Conservation (phyloP, 1,140 invertebrate species). For the Zeugodacus cucurbitae region DNA sequence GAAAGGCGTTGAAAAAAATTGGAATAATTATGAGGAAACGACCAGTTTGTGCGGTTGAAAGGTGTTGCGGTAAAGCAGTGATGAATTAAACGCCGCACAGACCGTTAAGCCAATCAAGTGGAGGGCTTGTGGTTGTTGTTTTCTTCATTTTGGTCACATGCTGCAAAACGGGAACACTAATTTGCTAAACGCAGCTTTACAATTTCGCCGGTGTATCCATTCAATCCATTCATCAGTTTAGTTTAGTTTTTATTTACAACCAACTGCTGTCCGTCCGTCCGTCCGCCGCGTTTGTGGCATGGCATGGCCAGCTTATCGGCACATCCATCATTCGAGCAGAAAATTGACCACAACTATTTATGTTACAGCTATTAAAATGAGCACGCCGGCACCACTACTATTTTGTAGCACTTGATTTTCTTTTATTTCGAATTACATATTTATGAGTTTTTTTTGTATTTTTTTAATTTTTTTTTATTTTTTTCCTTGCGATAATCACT, state of each 20-base stretch:
- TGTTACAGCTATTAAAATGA: slow-evolving; percentile 22
- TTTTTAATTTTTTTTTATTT: neutral
- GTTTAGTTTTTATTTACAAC: neutral
- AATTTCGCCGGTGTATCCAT: neutral
- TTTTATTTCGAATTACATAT: neutral
- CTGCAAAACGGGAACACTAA: neutral
- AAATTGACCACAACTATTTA: slow-evolving; percentile 41
- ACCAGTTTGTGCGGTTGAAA: neutral
- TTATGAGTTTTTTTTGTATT: neutral
- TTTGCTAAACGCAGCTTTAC: neutral
- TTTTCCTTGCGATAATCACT: neutral
- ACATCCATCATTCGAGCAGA: slow-evolving; percentile 39
- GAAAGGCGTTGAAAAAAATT: neutral
- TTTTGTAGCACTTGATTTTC: slow-evolving; percentile 10
- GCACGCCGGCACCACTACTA: neutral
- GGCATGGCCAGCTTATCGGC: neutral
- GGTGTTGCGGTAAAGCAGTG: neutral
- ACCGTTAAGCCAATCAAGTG: neutral
- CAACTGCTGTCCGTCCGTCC: neutral
- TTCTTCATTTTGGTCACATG: neutral
- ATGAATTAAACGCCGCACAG: neutral
- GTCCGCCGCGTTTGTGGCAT: neutral
- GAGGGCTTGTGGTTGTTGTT: neutral
- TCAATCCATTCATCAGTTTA: neutral
- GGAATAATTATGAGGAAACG: neutral